Percentiles rank a stretch among this genome's conserved stretches.
phyloP scores from a whole-genome alignment of 2,888 invertebrate genomes.

The Malachius bipustulatus region DNA sequence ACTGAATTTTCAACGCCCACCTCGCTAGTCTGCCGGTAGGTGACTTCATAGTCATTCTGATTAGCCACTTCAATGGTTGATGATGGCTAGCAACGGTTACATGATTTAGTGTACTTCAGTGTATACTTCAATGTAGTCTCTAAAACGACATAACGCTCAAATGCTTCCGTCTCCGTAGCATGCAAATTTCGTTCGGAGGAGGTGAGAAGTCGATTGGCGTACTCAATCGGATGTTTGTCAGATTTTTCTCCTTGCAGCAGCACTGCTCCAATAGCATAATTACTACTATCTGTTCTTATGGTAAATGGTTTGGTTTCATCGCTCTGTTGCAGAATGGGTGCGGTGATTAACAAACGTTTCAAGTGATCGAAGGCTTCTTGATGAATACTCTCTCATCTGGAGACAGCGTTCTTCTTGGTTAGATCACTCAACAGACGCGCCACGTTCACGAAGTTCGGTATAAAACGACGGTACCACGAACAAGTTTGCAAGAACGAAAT shows the following conservation, averaged over 20 bases:
- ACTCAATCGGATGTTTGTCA: constrained; percentile 10
- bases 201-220: constrained; percentile 12
- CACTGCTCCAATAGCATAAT: constrained; percentile 9
- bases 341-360: constrained; percentile 8
- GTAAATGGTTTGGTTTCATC: constrained; percentile 6
- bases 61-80: constrained; percentile 35
- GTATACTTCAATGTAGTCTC: constrained; percentile 29
- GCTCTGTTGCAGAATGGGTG: constrained; percentile 9
- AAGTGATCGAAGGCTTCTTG: constrained; percentile 8
- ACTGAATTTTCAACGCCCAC: constrained; percentile 33
- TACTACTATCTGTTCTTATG: constrained; percentile 10
- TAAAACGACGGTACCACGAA: constrained; percentile 18
- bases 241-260: constrained; percentile 9
- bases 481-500: constrained; percentile 14
- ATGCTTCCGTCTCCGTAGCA: constrained; percentile 26
- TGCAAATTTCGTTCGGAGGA: constrained; percentile 25
- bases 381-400: constrained; percentile 13
- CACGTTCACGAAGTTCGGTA: constrained; percentile 15
- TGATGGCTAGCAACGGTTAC: constrained; percentile 34
- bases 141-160: constrained; percentile 9
- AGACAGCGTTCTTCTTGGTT: constrained; percentile 15
- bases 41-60: constrained; percentile 25
- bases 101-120: too few relatives aligned
- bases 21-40: constrained; percentile 31
- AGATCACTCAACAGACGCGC: constrained; percentile 14